Evolutionary conservation across 2,888 invertebrate genomes (phyloP).

Genomic region (Hofmannophila pseudospretella): DNA sequence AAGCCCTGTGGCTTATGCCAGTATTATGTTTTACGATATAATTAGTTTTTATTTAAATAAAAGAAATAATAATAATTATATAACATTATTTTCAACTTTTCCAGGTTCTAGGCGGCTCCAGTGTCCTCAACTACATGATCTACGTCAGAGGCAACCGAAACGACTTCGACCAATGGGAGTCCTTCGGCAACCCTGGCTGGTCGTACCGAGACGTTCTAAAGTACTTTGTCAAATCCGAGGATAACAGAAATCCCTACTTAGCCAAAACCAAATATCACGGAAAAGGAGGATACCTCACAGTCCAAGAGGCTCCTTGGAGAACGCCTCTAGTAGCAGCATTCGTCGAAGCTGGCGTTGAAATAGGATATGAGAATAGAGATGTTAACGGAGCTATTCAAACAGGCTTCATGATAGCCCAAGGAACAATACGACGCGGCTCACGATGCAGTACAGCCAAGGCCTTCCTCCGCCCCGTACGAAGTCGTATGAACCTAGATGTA

Average conservation of each 20-base stretch:
- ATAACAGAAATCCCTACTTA: conserved; percentile 91
- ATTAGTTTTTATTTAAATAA: no score
- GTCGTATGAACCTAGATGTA: conserved; percentile 87
- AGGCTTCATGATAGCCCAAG: conserved; percentile 90
- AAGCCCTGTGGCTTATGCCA: no score
- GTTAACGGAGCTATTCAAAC: conserved; percentile 89
- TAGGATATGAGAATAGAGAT: conserved; percentile 90
- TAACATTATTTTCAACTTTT: conserved; percentile 19
- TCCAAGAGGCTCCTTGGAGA: conserved; percentile 91
- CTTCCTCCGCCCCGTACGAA: conserved; percentile 86
- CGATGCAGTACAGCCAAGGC: conserved; percentile 94
- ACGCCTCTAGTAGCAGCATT: conserved; percentile 90
- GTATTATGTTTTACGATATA: no score
- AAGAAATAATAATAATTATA: no score
- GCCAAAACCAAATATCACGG: conserved; percentile 83
- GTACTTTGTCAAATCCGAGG: conserved; percentile 94
- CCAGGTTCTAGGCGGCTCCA: conserved; percentile 90
- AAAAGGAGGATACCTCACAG: conserved; percentile 85
- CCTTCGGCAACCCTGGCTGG: conserved; percentile 93
- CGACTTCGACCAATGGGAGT: conserved; percentile 94
- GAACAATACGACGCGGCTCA: conserved; percentile 86
- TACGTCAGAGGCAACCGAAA: conserved; percentile 90
- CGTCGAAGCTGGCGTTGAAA: conserved; percentile 87
- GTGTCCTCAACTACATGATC: conserved; percentile 93
- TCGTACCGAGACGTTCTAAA: conserved; percentile 88